Conservation (phyloP, 2,888 invertebrate species). For the Matsumyia berberina region DNA sequence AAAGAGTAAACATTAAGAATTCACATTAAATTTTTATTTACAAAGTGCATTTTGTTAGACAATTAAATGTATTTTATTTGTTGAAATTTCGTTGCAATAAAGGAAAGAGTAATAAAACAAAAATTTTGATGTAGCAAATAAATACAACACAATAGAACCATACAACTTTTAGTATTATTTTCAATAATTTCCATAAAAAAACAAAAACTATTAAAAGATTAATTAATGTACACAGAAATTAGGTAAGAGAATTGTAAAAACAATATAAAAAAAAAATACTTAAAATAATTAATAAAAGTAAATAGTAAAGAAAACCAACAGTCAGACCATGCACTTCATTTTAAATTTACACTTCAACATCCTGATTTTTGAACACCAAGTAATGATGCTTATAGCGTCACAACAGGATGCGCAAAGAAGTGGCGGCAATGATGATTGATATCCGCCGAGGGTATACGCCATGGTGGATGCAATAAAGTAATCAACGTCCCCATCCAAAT, state of each 20-base stretch:
- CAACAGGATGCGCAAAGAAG: constrained; percentile 67
- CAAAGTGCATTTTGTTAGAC: not conserved
- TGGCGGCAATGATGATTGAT: constrained; percentile 59
- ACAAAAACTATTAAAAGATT: constrained; percentile 26
- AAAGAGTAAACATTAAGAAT: not conserved
- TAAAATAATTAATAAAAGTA: constrained; percentile 65
- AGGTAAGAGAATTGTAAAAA: constrained; percentile 75
- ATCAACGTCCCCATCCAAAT: constrained; percentile 54
- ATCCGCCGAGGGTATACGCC: constrained; percentile 3
- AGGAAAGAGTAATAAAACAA: constrained; percentile 1
- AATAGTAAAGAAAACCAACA: constrained; percentile 40
- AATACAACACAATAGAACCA: constrained; percentile 43
- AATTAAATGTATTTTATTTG: not conserved
- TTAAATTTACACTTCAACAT: constrained; percentile 36
- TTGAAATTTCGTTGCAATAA: constrained; percentile 38
- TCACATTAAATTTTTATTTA: not conserved
- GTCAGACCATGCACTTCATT: not conserved
- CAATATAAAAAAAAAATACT: constrained; percentile 43
- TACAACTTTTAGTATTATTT: constrained; percentile 58
- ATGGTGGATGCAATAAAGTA: constrained; percentile 35
- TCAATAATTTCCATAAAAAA: constrained; percentile 46
- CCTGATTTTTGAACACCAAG: constrained; percentile 18
- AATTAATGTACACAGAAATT: constrained; percentile 67
- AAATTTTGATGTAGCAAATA: constrained; percentile 33
- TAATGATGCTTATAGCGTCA: constrained; percentile 26